phyloP scores from a whole-genome alignment of 1,140 invertebrate species.

The Zaprionus vittiger region DNA sequence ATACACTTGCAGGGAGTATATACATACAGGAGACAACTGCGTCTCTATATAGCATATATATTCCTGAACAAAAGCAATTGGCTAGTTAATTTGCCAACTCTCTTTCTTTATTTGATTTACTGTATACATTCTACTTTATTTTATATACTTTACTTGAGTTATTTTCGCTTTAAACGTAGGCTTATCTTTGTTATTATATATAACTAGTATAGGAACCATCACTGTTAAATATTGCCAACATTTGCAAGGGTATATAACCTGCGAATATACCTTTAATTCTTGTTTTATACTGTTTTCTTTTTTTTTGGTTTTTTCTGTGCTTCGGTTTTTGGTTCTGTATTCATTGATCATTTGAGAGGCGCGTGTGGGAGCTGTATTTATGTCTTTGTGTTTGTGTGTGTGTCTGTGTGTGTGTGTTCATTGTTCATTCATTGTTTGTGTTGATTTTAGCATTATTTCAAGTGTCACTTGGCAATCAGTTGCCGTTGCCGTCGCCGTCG shows the following conservation, averaged over 20 bases:
- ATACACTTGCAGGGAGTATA: neutral
- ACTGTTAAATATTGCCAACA: too few species aligned
- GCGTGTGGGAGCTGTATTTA: conserved; percentile 4
- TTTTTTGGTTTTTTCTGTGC: neutral
- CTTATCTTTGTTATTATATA: too few species aligned
- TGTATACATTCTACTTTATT: too few species aligned
- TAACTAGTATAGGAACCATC: too few species aligned
- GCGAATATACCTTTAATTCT: too few species aligned
- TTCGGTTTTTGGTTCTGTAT: conserved; percentile 24
- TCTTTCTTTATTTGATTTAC: too few species aligned
- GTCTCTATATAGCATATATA: too few species aligned
- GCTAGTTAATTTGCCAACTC: too few species aligned
- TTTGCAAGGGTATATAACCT: neutral
- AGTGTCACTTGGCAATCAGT: conserved; percentile 77
- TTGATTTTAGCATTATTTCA: conserved; percentile 62
- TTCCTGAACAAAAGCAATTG: too few species aligned
- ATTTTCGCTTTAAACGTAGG: too few species aligned
- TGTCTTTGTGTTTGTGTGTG: neutral
- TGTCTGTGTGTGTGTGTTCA: conserved; percentile 7
- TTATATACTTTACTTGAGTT: too few species aligned
- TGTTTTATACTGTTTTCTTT: neutral
- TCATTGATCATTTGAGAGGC: conserved; percentile 39
- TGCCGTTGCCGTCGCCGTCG: conserved; percentile 20
- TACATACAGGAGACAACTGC: neutral
- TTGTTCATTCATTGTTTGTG: conserved; percentile 61